Base-by-base conservation (phyloP, 1,140 invertebrate species). In the Acromyrmex charruanus region DNA sequence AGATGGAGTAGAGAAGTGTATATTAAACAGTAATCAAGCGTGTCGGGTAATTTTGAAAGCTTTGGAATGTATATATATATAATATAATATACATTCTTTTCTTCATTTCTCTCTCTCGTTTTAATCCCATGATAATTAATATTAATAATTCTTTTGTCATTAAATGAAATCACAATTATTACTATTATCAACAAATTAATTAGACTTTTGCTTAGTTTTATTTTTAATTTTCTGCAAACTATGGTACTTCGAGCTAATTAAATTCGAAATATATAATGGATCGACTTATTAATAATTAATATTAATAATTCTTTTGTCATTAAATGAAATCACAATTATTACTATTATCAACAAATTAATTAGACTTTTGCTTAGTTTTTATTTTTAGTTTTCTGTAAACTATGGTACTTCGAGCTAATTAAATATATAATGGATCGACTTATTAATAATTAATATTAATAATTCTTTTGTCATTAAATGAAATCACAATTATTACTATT, bases 121-220 rank as follows among this genome's bases (percentile, higher is more conserved):
- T 63, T 63, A 28, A 0, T 14, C 0, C 0, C 65, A 21, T n/a
- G 5, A 1, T 14, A 44, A 68, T 39, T 21, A 66, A 39, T 10
- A n/a, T n/a, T 66, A 66, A 68, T 44, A 68, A 68, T 68, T 16
- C 14, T 68, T n/a, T 39, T 44, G 14, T 68, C 2, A n/a, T 14
- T 28, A 28, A 61, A 61, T 61, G 28, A 28, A 28, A 4, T 14
- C 4, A 61, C 12, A 28, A 61, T 25, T 61, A 61, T 25, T 59
- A 12, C 21, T 59, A 25, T 61, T 61, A 61, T 61, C 25, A 16
- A 0, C 21, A 35, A 75, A 35, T 16, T 35, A 55, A 58, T 58
- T 25, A 77, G 21, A 44, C n/a, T 10, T 18, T 61, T 12, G n/a
- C 7, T 44, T 16, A 55, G 21, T 49, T 69, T 71, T 18, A 31